Percentiles rank a stretch among this genome's conserved stretches.
Conservation (phyloP, 2,888 invertebrate species). For the Osmoderma eremita region DNA sequence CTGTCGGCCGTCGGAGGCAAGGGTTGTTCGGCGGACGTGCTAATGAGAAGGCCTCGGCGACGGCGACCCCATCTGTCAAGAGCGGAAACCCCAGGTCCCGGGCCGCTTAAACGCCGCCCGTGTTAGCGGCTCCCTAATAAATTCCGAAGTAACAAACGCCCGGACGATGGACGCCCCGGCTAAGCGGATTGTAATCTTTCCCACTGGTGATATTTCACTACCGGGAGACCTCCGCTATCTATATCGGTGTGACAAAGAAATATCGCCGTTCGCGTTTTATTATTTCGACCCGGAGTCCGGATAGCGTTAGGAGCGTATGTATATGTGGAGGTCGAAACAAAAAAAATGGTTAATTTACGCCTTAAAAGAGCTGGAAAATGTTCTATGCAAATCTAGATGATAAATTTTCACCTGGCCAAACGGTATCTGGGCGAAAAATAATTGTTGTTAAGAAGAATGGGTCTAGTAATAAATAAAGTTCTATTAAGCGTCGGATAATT, state of each 20-base stretch:
- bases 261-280: constrained; percentile 52
- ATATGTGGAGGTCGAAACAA: too few species aligned
- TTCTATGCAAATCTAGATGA: neutral
- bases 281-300: constrained; percentile 50
- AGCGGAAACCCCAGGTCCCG: constrained; percentile 51
- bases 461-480: too few species aligned
- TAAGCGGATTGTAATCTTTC: constrained; percentile 63
- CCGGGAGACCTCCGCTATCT: constrained; percentile 54
- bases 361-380: neutral
- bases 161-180: constrained; percentile 52
- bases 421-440: too few species aligned
- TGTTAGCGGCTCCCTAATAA: constrained; percentile 61
- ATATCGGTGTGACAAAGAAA: constrained; percentile 58
- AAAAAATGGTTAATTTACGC: too few species aligned
- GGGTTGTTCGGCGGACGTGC: constrained; percentile 58
- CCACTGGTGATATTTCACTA: constrained; percentile 62
- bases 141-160: constrained; percentile 62
- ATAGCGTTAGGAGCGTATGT: constrained; percentile 37
- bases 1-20: constrained; percentile 49
- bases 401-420: too few species aligned
- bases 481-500: too few species aligned
- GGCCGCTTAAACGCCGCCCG: constrained; percentile 56
- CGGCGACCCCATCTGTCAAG: constrained; percentile 60
- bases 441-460: too few species aligned
- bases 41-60: constrained; percentile 58